Evolutionary conservation across 2,888 invertebrate species (phyloP).

Genomic region (Rotaria macrura): DNA sequence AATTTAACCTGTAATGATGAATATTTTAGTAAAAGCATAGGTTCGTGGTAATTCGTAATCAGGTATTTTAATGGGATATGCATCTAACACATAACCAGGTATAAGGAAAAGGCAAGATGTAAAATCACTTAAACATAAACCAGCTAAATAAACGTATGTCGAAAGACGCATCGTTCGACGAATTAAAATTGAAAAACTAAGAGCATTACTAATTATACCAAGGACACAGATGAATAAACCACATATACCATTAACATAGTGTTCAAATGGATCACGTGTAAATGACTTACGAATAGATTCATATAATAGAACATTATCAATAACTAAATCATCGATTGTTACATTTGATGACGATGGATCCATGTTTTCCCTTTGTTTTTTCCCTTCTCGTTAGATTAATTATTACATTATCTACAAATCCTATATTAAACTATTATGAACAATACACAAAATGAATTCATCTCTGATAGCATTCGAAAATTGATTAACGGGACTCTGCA

Average conservation of each 20-base stretch:
- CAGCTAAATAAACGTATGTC: not conserved
- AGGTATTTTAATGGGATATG: not conserved
- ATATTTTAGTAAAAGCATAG: not conserved
- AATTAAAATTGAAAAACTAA: not conserved
- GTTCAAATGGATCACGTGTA: conserved; percentile 4
- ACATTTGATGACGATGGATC: not conserved
- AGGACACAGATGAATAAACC: not conserved
- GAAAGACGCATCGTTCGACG: not conserved
- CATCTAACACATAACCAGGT: not conserved
- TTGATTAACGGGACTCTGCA: no score
- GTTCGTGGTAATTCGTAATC: not conserved
- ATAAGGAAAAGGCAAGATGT: not conserved
- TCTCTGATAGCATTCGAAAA: no score
- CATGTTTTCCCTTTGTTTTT: not conserved
- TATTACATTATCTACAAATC: no score
- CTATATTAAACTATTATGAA: no score
- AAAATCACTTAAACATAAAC: conserved; percentile 16
- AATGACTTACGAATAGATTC: not conserved
- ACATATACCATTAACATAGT: conserved; percentile 3
- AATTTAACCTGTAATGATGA: not conserved
- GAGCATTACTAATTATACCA: not conserved
- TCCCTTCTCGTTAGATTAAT: no score
- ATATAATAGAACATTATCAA: not conserved
- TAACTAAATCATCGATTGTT: not conserved
- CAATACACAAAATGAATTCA: no score